These are phyloP conservation scores for Gambelia wislizenii DNA, from an alignment of 2,797 vertebrate genomes.

Conservation along the genomic window DNA sequence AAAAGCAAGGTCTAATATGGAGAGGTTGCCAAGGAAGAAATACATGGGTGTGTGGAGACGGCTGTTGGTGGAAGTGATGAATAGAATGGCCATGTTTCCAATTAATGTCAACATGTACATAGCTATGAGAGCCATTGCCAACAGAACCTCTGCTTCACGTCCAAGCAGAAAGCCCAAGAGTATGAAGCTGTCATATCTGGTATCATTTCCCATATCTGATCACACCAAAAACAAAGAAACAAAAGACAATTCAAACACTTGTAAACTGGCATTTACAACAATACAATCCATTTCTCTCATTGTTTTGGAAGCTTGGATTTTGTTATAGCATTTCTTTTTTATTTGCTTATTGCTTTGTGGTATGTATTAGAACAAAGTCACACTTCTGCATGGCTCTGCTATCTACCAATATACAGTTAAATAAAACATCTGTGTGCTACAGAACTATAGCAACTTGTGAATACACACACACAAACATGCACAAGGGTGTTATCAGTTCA, in stretches of 20 bases:
- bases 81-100: conserved; percentile 37
- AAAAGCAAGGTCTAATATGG: conserved; percentile 52
- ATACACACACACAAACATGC: too few species aligned
- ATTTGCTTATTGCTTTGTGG: too few species aligned
- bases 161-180: conserved; percentile 52
- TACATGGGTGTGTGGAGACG: conserved; percentile 54
- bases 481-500: too few species aligned
- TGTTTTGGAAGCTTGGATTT: background rate
- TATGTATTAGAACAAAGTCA: too few species aligned
- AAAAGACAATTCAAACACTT: background rate
- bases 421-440: too few species aligned
- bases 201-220: conserved; percentile 21
- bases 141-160: conserved; percentile 20
- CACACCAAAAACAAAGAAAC: background rate
- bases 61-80: background rate
- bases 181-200: conserved; percentile 46
- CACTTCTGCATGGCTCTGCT: too few species aligned
- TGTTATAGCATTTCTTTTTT: background rate
- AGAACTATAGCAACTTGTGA: too few species aligned
- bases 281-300: background rate
- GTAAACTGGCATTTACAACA: background rate
- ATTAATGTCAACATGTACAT: conserved; percentile 39
- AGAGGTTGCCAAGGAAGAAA: conserved; percentile 55
- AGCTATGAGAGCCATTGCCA: conserved; percentile 34
- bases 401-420: too few species aligned